A percentile compares a stretch with the other conserved stretches of the same genome.
Conservation (phyloP, 2,888 invertebrate species). For the Drosophila sordidula region DNA sequence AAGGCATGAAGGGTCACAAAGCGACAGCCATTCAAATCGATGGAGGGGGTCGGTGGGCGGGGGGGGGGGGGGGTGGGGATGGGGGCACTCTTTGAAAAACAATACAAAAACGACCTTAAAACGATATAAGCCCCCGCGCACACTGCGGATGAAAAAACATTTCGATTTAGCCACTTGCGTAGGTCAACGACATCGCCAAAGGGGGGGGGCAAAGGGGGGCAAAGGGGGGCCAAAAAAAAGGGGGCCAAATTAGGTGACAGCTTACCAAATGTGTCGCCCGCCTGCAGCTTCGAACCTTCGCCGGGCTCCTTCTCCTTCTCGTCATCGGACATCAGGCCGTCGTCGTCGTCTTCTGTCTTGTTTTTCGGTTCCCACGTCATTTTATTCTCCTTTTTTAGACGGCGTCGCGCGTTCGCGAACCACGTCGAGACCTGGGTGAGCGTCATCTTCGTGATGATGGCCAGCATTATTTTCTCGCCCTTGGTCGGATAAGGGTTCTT, state of each 20-base stretch:
- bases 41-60: constrained; percentile 11
- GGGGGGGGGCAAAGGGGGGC: too few species aligned
- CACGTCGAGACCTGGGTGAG: constrained; percentile 97
- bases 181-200: constrained; percentile 48
- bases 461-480: constrained; percentile 98
- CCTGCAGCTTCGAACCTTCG: constrained; percentile 87
- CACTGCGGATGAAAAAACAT: constrained; percentile 17
- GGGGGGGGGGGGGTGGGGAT: constrained; percentile 19
- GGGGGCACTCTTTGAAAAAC: constrained; percentile 35
- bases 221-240: too few species aligned
- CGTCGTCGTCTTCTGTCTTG: constrained; percentile 94
- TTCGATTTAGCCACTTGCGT: constrained; percentile 17
- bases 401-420: constrained; percentile 97
- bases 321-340: constrained; percentile 93
- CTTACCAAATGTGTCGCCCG: constrained; percentile 69
- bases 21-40: constrained; percentile 54
- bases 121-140: constrained; percentile 35
- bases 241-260: constrained; percentile 50
- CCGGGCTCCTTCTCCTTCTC: constrained; percentile 93
- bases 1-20: constrained; percentile 23
- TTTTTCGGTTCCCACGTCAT: constrained; percentile 99
- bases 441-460: constrained; percentile 98
- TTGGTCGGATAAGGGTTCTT: constrained; percentile 98
- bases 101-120: constrained; percentile 53
- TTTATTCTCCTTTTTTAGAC: constrained; percentile 98